phyloP scores from a whole-genome alignment of 2,797 vertebrate species.

The Morelia viridis region DNA sequence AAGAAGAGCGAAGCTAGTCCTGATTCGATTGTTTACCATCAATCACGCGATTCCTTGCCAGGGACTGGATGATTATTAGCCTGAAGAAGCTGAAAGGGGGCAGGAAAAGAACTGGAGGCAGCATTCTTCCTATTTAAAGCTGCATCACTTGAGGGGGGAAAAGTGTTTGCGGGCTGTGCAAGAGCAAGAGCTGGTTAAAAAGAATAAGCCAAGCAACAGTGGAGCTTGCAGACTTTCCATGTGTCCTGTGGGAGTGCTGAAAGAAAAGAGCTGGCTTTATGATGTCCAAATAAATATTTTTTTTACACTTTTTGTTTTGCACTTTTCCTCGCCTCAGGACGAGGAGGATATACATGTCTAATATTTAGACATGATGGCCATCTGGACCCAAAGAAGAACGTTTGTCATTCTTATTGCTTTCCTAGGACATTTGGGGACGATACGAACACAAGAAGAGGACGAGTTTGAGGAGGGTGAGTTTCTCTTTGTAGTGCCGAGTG shows the following conservation, averaged over 20 bases:
- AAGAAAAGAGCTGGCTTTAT: constrained; percentile 79
- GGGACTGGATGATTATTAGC: constrained; percentile 79
- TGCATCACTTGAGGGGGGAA: constrained; percentile 78
- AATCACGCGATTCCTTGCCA: constrained; percentile 78
- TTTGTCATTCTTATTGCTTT: constrained; percentile 75
- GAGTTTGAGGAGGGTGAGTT: constrained; percentile 76
- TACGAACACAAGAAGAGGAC: constrained; percentile 73
- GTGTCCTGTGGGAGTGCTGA: constrained; percentile 83
- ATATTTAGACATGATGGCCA: constrained; percentile 74
- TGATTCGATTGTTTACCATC: constrained; percentile 84
- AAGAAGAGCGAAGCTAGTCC: constrained; percentile 60
- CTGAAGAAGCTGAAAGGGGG: constrained; percentile 79
- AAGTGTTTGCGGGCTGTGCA: constrained; percentile 82
- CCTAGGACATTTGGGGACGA: constrained; percentile 72
- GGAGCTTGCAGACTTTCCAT: constrained; percentile 11
- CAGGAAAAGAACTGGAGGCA: constrained; percentile 90
- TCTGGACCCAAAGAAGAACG: constrained; percentile 73
- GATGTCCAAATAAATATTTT: constrained; percentile 70
- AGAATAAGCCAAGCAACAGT: not conserved
- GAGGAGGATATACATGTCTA: constrained; percentile 71
- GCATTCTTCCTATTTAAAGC: constrained; percentile 98
- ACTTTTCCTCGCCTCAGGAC: constrained; percentile 50
- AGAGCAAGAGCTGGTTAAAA: constrained; percentile 85
- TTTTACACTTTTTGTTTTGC: constrained; percentile 38
- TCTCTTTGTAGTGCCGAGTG: not conserved